Percentiles rank a stretch among this genome's conserved stretches.
Conservation (phyloP, 2,797 vertebrate species). For the Galago senegalensis region DNA sequence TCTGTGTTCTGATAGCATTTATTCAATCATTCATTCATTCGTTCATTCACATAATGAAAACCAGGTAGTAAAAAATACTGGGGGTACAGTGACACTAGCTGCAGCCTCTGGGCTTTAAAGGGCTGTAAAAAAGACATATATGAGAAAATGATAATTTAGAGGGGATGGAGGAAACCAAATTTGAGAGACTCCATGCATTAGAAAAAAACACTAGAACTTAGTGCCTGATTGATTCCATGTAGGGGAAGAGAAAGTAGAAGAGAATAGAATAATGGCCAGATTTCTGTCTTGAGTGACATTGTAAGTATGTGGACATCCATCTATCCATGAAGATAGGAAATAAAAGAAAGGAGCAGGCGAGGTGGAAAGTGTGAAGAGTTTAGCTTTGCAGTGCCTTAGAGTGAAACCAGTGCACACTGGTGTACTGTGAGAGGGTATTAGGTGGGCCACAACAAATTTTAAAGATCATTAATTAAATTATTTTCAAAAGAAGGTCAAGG, state of each 20-base stretch:
- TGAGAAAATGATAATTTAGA: background rate
- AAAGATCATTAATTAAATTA: too few species aligned
- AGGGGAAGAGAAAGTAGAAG: background rate
- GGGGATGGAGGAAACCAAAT: background rate
- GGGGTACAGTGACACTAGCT: background rate
- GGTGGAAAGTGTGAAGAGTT: background rate
- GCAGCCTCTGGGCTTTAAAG: background rate
- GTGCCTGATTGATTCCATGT: background rate
- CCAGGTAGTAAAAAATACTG: background rate
- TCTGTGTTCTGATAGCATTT: background rate
- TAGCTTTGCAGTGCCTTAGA: background rate
- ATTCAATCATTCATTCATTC: background rate
- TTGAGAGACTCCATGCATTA: background rate
- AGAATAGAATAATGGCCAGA: background rate
- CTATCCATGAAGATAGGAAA: background rate
- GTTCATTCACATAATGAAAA: background rate
- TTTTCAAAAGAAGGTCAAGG: too few species aligned
- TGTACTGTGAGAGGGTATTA: too few species aligned
- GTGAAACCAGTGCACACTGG: too few species aligned
- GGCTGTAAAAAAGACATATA: background rate
- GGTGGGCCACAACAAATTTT: too few species aligned
- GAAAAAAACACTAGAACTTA: background rate
- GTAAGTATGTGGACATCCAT: background rate
- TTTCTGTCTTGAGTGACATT: background rate
- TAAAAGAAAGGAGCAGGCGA: background rate